These are phyloP conservation scores for Leptura quadrifasciata DNA, from an alignment of 2,888 invertebrate species.

Conservation along the genomic window DNA sequence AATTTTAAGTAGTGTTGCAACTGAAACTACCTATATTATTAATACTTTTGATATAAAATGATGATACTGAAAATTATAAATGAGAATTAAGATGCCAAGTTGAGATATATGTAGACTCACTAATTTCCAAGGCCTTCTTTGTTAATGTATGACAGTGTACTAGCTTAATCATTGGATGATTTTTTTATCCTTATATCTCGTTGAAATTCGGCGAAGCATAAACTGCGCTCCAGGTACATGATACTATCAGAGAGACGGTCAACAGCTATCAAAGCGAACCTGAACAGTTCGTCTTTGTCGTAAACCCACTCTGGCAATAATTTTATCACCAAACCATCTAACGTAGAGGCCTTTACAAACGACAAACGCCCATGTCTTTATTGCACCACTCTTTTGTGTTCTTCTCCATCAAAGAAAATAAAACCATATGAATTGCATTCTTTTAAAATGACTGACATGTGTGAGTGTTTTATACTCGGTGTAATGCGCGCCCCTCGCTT, in stretches of 20 bases:
- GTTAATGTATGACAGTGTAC: not conserved
- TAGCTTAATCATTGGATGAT: conserved; percentile 21
- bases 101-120: not conserved
- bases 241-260: conserved; percentile 29
- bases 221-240: conserved; percentile 29
- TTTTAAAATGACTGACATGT: conserved; percentile 25
- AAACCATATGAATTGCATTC: conserved; percentile 39
- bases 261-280: conserved; percentile 19
- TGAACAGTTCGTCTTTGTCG: conserved; percentile 27
- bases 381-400: conserved; percentile 20
- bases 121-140: not conserved
- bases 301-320: conserved; percentile 13
- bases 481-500: not conserved
- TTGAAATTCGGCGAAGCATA: conserved; percentile 43
- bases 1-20: too few relatives aligned
- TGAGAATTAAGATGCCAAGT: not conserved
- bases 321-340: conserved; percentile 28
- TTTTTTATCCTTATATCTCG: conserved; percentile 14
- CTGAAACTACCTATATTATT: too few relatives aligned
- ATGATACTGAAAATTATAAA: not conserved
- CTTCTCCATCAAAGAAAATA: conserved; percentile 34
- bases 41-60: too few relatives aligned
- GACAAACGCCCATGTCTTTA: conserved; percentile 24
- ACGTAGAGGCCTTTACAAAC: conserved; percentile 17
- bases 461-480: conserved; percentile 18